These are phyloP conservation scores for Mythimna lalbum DNA, from an alignment of 2,888 invertebrate genomes.

Conservation along the genomic window DNA sequence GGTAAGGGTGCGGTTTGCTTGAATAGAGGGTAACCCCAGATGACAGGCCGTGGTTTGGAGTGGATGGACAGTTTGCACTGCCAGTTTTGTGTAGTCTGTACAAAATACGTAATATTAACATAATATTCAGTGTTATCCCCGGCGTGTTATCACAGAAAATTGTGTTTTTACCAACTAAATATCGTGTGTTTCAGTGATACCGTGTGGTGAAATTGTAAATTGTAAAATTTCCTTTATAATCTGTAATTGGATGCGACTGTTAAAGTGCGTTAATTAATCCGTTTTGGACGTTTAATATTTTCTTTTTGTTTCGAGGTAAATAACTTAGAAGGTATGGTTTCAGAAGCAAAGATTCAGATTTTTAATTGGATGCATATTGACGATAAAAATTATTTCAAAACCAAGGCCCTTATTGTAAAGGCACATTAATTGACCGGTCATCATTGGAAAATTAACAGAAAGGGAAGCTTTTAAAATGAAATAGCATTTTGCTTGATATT, in stretches of 20 bases:
- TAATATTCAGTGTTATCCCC: slow-evolving; percentile 47
- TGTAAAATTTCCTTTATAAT: slow-evolving; percentile 34
- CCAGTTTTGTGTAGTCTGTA: slow-evolving; percentile 58
- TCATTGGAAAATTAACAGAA: neutral
- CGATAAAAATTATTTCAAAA: slow-evolving; percentile 4
- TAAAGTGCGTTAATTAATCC: slow-evolving; percentile 46
- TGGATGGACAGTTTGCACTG: slow-evolving; percentile 81
- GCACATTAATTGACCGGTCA: neutral
- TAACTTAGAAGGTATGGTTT: neutral
- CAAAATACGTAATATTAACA: slow-evolving; percentile 61
- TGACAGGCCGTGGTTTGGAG: slow-evolving; percentile 80
- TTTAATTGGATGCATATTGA: neutral
- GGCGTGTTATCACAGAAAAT: slow-evolving; percentile 54
- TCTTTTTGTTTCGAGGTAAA: slow-evolving; percentile 18
- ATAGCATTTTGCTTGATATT: neutral
- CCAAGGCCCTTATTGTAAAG: neutral
- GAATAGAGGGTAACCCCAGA: slow-evolving; percentile 68
- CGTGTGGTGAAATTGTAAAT: slow-evolving; percentile 40
- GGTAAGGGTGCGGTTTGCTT: slow-evolving; percentile 39
- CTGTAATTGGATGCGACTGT: slow-evolving; percentile 31
- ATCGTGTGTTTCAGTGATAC: slow-evolving; percentile 57
- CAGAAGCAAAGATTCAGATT: neutral
- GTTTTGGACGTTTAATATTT: slow-evolving; percentile 18
- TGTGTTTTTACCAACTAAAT: slow-evolving; percentile 19
- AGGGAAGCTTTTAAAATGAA: slow-evolving; percentile 22